Percentiles rank a stretch among this genome's conserved stretches.
phyloP scores from a whole-genome alignment of 2,113 vertebrate species.

The Vulpes lagopus region DNA sequence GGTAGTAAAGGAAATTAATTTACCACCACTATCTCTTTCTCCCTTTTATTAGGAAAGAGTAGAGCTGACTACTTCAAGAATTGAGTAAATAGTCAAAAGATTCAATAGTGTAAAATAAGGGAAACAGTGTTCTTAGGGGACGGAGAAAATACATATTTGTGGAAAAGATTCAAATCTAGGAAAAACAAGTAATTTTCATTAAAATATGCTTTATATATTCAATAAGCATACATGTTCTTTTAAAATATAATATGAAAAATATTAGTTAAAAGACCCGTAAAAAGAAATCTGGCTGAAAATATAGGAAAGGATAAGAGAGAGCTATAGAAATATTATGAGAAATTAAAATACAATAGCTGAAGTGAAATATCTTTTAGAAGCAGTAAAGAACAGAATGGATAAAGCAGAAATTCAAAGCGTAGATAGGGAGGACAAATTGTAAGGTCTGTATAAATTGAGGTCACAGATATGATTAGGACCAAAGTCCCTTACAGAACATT shows the following conservation, averaged over 20 bases:
- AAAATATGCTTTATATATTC: not conserved
- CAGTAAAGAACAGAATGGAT: not conserved
- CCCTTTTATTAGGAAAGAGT: not conserved
- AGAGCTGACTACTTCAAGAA: constrained; percentile 16
- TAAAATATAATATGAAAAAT: not conserved
- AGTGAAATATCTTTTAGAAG: constrained; percentile 20
- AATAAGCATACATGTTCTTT: not conserved
- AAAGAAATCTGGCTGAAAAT: constrained; percentile 12
- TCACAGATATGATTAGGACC: not conserved
- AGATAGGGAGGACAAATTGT: not conserved
- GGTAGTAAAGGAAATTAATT: constrained; percentile 36
- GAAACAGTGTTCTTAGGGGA: not conserved
- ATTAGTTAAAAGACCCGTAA: not conserved
- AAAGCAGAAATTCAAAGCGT: not conserved
- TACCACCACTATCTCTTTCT: not conserved
- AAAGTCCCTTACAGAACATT: not conserved
- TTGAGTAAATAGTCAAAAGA: not conserved
- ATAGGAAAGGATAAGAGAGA: not conserved
- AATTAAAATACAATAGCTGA: not conserved
- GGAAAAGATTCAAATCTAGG: not conserved
- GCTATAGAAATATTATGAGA: not conserved
- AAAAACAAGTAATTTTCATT: constrained; percentile 6
- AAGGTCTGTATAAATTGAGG: not conserved
- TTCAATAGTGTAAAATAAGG: not conserved
- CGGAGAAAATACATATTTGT: not conserved